Evolutionary conservation across 2,888 invertebrate genomes (phyloP).

Genomic region (Cheilosia grossa): DNA sequence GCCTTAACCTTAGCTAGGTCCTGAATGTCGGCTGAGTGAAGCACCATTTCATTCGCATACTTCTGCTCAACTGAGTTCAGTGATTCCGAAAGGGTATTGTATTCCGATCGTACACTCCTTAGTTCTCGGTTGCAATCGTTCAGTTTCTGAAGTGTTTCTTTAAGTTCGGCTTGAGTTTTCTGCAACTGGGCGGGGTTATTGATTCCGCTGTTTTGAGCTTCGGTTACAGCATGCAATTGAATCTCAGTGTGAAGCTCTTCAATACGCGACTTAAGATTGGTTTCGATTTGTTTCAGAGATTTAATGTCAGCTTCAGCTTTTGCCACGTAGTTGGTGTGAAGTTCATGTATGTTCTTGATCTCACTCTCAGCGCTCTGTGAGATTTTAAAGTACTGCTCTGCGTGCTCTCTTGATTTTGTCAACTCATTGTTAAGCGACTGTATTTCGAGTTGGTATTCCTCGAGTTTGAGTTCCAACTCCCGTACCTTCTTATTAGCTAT

Average conservation of each 20-base stretch:
- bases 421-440: slow-evolving; percentile 89
- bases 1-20: slow-evolving; percentile 87
- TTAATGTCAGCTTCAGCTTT: slow-evolving; percentile 86
- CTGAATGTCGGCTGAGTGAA: slow-evolving; percentile 90
- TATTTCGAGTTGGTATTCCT: slow-evolving; percentile 87
- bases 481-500: slow-evolving; percentile 87
- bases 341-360: slow-evolving; percentile 86
- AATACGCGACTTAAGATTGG: slow-evolving; percentile 86
- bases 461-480: slow-evolving; percentile 88
- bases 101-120: slow-evolving; percentile 86
- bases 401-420: slow-evolving; percentile 88
- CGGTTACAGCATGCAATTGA: slow-evolving; percentile 86
- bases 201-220: slow-evolving; percentile 85
- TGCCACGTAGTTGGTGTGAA: slow-evolving; percentile 85
- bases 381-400: slow-evolving; percentile 93
- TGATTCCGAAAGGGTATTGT: slow-evolving; percentile 86
- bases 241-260: slow-evolving; percentile 89
- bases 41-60: slow-evolving; percentile 90
- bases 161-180: slow-evolving; percentile 86
- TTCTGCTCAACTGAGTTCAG: slow-evolving; percentile 90
- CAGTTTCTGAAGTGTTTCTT: slow-evolving; percentile 85
- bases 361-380: slow-evolving; percentile 92
- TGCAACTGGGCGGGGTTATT: slow-evolving; percentile 84
- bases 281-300: slow-evolving; percentile 81
- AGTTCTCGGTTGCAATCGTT: slow-evolving; percentile 86